phyloP scores from a whole-genome alignment of 92 coral and sea anemone genomes.

The Chrysogorgia sp. region DNA sequence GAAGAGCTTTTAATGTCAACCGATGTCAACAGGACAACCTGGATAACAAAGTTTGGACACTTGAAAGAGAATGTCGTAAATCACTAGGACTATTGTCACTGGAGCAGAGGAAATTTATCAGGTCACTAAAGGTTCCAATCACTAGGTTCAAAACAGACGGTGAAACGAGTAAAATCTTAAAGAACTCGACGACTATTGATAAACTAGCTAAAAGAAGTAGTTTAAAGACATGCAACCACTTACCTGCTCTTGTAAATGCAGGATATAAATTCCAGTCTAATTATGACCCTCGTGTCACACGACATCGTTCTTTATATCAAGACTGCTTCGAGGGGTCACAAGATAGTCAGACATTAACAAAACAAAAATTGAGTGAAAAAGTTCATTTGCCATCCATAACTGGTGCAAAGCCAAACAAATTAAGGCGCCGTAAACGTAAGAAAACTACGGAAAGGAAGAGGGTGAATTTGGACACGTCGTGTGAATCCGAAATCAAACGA shows the following conservation, averaged over 20 bases:
- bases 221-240: neutral
- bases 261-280: neutral
- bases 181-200: neutral
- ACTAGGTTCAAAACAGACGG: neutral
- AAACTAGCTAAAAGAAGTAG: neutral
- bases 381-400: constrained; percentile 25
- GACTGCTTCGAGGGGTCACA: neutral
- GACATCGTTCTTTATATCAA: neutral
- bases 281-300: neutral
- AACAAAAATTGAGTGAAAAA: neutral
- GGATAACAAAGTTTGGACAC: constrained; percentile 29
- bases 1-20: constrained; percentile 40
- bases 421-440: neutral
- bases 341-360: neutral
- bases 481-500: neutral
- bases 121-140: constrained; percentile 14
- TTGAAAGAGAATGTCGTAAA: constrained; percentile 36
- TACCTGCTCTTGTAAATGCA: constrained; percentile 6
- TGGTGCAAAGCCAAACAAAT: constrained; percentile 10
- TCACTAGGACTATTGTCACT: constrained; percentile 29
- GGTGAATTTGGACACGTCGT: neutral
- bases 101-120: constrained; percentile 23
- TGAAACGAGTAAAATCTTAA: neutral
- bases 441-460: neutral
- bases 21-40: constrained; percentile 44